Percentiles rank a stretch among this genome's conserved stretches.
phyloP scores from a whole-genome alignment of 2,797 vertebrate genomes.

The Neosilurus hyrtlii region DNA sequence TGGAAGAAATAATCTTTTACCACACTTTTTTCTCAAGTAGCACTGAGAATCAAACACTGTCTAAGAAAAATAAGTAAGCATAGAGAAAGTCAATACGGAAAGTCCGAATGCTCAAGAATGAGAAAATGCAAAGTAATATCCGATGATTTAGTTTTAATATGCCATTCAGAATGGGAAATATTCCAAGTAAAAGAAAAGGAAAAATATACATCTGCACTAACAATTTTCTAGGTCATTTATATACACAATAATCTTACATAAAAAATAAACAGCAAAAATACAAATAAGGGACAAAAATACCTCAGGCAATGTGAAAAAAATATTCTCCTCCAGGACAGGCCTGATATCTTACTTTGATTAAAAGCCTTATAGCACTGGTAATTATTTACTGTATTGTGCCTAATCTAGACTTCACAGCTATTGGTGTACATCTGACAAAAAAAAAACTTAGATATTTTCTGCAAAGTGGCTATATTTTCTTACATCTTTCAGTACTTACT shows the following conservation, averaged over 20 bases:
- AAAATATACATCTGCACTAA: slow-evolving; percentile 71
- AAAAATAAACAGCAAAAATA: background rate
- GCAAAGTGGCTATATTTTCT: background rate
- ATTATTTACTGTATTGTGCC: background rate
- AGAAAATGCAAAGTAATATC: slow-evolving; percentile 67
- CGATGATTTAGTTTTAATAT: slow-evolving; percentile 71
- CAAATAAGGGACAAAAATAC: slow-evolving; percentile 31
- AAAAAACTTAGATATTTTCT: background rate
- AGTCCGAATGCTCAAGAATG: slow-evolving; percentile 60
- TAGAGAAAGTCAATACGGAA: slow-evolving; percentile 56
- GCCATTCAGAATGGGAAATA: slow-evolving; percentile 53
- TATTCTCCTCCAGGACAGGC: background rate
- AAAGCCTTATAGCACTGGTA: background rate
- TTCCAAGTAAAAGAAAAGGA: slow-evolving; percentile 69
- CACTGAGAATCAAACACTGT: slow-evolving; percentile 94
- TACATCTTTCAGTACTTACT: background rate
- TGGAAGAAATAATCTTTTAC: slow-evolving; percentile 73
- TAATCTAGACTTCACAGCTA: background rate
- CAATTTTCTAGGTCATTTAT: slow-evolving; percentile 68
- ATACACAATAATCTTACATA: slow-evolving; percentile 24
- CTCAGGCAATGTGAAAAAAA: background rate
- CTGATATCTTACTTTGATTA: background rate
- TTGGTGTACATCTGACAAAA: background rate
- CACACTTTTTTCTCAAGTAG: slow-evolving; percentile 68
- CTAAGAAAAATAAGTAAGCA: slow-evolving; percentile 57